Base-by-base conservation (phyloP, 2,113 vertebrate species). In the Strix uralensis region DNA sequence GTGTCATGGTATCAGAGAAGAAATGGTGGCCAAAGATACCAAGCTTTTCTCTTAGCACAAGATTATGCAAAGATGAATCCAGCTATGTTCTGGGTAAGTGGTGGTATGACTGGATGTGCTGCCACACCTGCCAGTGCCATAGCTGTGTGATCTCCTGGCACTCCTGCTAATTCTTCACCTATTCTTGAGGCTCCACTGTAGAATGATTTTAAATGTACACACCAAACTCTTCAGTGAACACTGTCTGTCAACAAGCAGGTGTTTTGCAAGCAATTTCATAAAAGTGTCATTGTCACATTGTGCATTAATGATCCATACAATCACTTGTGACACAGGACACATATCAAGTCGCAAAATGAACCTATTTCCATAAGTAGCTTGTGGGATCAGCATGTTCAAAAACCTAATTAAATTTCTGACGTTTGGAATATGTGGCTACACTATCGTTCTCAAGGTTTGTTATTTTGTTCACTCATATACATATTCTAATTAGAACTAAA, bases 91-190 rank as follows among this genome's bases (percentile, higher is more conserved):
- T 4, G 2, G 15, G 21, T 27, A 32, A 74, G 8, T 9, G 16
- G 9, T 22, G 69, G 13, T 38, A n/a, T 29, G 32, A 51, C 7
- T 65, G 21, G 25, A 38, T 0, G 0, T 40, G 22, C 11, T 82
- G 19, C n/a, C 19, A 51, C 29, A 54, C 3, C 23, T 82, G 17
- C 4, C 11, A 67, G 5, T 59, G 32, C 10, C 7, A 1, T 3
- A 71, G 19, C 26, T 58, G 5, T 58, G 27, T 54, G 57, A 69
- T 38, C 13, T 36, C 22, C 52, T 57, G 29, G 21, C 10, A n/a
- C 7, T 57, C 7, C 5, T 57, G 29, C 2, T 63, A 82, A 51
- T 79, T 69, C 47, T 67, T 80, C 67, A 42, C 7, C 12, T 82
- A 30, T 61, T 46, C 22, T 52, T 61, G 38, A 77, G 23, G 2